Evolutionary conservation across 23 tunicate genomes (phyloP).

Genomic region (Halocynthia roretzi): DNA sequence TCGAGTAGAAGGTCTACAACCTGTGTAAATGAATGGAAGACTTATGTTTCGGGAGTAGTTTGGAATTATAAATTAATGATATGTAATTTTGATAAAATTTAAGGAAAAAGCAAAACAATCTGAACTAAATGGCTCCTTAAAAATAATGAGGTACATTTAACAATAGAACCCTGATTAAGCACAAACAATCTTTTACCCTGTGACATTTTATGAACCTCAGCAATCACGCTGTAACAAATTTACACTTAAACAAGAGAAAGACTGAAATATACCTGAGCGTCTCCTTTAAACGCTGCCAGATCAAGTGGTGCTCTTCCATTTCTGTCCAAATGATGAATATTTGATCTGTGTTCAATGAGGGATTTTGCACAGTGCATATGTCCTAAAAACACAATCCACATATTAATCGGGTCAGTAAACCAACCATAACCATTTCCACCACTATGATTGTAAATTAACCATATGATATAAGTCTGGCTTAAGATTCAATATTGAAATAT

Average conservation of each 20-base stretch:
- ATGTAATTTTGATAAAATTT: too few species aligned
- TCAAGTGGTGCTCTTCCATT: conserved; percentile 71
- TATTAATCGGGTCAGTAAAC: background rate
- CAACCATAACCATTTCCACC: background rate
- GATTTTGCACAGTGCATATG: conserved; percentile 66
- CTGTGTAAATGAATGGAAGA: background rate
- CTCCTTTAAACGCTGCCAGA: conserved; percentile 72
- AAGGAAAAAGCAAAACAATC: too few species aligned
- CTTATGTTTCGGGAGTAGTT: too few species aligned
- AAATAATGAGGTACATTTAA: too few species aligned
- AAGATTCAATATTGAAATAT: background rate
- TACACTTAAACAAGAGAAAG: too few species aligned
- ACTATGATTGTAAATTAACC: background rate
- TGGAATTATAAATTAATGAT: too few species aligned
- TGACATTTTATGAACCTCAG: too few species aligned
- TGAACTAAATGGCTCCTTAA: too few species aligned
- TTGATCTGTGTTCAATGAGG: conserved; percentile 42
- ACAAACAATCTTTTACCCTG: too few species aligned
- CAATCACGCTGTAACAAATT: too few species aligned
- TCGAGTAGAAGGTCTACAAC: conserved; percentile 63
- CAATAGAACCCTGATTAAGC: too few species aligned
- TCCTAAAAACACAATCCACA: conserved; percentile 34
- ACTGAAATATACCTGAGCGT: conserved; percentile 46
- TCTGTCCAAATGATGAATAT: conserved; percentile 38
- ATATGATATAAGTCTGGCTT: background rate